Conservation (phyloP, 2,888 invertebrate species). For the Scaptomyza polygonia region DNA sequence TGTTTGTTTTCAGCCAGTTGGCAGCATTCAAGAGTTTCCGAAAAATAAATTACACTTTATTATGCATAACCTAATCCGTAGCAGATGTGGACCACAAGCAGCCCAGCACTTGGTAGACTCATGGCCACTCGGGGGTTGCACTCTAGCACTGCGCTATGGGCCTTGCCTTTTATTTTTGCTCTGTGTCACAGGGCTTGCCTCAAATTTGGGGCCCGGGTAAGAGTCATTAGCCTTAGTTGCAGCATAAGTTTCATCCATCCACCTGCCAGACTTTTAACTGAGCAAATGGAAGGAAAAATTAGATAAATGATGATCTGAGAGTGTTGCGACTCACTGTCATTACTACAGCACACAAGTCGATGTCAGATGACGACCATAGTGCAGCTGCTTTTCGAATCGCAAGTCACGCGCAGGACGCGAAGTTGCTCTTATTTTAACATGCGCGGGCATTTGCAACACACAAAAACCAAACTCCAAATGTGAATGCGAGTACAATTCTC, state of each 20-base stretch:
- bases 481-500: neutral
- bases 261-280: conserved; percentile 58
- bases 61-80: conserved; percentile 84
- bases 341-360: conserved; percentile 56
- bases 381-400: conserved; percentile 60
- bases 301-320: conserved; percentile 16
- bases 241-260: conserved; percentile 34
- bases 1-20: conserved; percentile 44
- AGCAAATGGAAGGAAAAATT: neutral
- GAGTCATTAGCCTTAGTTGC: conserved; percentile 55
- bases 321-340: conserved; percentile 59
- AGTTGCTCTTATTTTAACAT: conserved; percentile 35
- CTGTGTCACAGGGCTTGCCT: conserved; percentile 54
- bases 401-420: conserved; percentile 60
- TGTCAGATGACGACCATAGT: conserved; percentile 56
- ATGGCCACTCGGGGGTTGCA: conserved; percentile 12
- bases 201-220: conserved; percentile 52
- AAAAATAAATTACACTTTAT: conserved; percentile 84
- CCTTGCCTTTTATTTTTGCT: conserved; percentile 40
- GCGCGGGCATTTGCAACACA: conserved; percentile 20
- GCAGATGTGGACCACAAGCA: conserved; percentile 76
- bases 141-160: conserved; percentile 1
- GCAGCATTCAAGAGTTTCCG: conserved; percentile 44
- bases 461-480: conserved; percentile 9
- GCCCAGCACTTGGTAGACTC: neutral